Percentiles rank a stretch among this genome's conserved stretches.
These are phyloP conservation scores for Psilopogon haemacephalus DNA, from an alignment of 2,113 vertebrate species.

Conservation along the genomic window DNA sequence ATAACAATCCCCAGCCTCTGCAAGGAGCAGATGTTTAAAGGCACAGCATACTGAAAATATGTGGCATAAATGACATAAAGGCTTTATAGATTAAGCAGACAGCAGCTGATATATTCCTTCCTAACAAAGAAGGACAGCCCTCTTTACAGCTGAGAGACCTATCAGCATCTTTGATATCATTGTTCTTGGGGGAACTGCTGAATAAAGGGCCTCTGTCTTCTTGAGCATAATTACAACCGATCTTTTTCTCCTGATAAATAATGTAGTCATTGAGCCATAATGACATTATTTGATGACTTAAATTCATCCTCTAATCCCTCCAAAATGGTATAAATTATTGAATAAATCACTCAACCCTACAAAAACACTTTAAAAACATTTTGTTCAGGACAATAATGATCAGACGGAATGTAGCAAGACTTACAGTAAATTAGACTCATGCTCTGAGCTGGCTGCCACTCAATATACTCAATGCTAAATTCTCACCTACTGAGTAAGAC, in stretches of 20 bases:
- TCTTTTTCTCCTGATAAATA: slow-evolving; percentile 48
- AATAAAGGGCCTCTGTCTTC: slow-evolving; percentile 65
- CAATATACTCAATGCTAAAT: slow-evolving; percentile 49
- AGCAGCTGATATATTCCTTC: slow-evolving; percentile 47
- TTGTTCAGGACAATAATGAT: slow-evolving; percentile 50
- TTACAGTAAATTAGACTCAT: slow-evolving; percentile 67
- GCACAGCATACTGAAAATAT: neutral
- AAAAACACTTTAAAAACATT: slow-evolving; percentile 65
- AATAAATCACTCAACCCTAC: slow-evolving; percentile 56
- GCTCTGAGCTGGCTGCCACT: slow-evolving; percentile 60
- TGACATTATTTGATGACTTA: slow-evolving; percentile 56
- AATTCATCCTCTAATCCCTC: slow-evolving; percentile 55
- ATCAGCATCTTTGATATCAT: slow-evolving; percentile 64
- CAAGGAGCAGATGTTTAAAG: neutral
- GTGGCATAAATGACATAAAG: slow-evolving; percentile 38
- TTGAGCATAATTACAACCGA: slow-evolving; percentile 63
- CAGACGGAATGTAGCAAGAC: slow-evolving; percentile 58
- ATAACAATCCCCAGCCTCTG: neutral
- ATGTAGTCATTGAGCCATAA: slow-evolving; percentile 51
- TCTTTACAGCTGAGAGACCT: slow-evolving; percentile 48
- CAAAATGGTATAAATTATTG: slow-evolving; percentile 67
- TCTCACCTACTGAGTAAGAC: slow-evolving; percentile 64
- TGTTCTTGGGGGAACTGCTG: slow-evolving; percentile 57
- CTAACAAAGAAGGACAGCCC: slow-evolving; percentile 57
- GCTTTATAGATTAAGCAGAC: slow-evolving; percentile 35